These are phyloP conservation scores for Xestia rhomboidea DNA, from an alignment of 2,888 invertebrate genomes.

Conservation along the genomic window DNA sequence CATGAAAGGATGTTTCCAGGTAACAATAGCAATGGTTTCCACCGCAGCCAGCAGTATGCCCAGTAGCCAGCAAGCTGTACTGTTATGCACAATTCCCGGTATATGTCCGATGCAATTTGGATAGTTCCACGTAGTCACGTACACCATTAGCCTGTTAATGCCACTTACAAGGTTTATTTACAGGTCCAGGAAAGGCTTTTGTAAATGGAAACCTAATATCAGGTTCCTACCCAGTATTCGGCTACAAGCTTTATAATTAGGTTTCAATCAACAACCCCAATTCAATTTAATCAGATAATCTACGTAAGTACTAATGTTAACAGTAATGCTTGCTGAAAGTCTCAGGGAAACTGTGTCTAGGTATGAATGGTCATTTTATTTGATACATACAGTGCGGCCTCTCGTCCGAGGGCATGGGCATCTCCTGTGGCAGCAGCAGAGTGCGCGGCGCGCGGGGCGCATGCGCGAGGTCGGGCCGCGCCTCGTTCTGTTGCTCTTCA, in stretches of 20 bases:
- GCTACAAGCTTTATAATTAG: not conserved
- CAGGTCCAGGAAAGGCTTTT: constrained; percentile 9
- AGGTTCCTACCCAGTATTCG: not conserved
- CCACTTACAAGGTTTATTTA: not conserved
- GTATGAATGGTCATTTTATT: not conserved
- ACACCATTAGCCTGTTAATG: constrained; percentile 6
- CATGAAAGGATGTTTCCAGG: constrained; percentile 15
- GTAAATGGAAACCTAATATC: not conserved
- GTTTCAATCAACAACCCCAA: not conserved
- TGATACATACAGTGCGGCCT: constrained; percentile 94
- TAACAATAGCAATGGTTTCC: constrained; percentile 22
- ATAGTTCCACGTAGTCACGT: not conserved
- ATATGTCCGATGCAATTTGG: constrained; percentile 5
- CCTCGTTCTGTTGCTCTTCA: constrained; percentile 77
- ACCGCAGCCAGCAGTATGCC: not conserved
- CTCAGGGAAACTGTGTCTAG: not conserved
- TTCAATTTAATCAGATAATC: not conserved
- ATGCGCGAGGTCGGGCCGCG: constrained; percentile 70
- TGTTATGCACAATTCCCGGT: constrained; percentile 10
- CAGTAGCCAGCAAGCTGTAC: not conserved
- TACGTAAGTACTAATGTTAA: not conserved
- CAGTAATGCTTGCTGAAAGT: not conserved
- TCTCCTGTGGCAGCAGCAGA: constrained; percentile 90
- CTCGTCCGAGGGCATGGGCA: constrained; percentile 89
- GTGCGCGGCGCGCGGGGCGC: constrained; percentile 88